Base-by-base conservation (phyloP, 2,113 vertebrate species). In the Oryctolagus cuniculus region DNA sequence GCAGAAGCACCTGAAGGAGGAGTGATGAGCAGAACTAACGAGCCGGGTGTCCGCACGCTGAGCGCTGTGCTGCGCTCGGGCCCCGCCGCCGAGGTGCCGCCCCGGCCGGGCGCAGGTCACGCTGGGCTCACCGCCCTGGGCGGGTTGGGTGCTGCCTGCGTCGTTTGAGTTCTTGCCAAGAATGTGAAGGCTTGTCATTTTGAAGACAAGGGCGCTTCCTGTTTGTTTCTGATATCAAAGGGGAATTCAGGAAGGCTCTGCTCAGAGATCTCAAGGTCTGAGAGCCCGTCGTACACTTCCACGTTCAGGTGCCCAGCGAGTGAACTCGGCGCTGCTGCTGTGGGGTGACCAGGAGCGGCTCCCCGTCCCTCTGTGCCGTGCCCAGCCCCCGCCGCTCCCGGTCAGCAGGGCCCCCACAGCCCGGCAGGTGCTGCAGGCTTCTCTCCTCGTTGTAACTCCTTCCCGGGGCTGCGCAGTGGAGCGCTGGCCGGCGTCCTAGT, bases 1-100 rank as follows among this genome's bases (percentile, higher is more conserved):
- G 63, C 15, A 53, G 3, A 16, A 0, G n/a, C 27, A 0, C 10
- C 16, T 16, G 1, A 13, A 19, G 74, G 24, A 25, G 21, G 22
- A 19, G 21, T 19, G 1, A 12, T 36, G 6, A 2, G 51, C 38
- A 44, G 1, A 21, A 38, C 36, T n/a, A 22, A 22, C 0, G 38
- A 72, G 72, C 1, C 64, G 5, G 66, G 3, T 11, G 19, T 36
- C 36, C 4, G 0, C 16, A 38, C 44, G 44, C 6, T 44, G 44
- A 44, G 44, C 44, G 44, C 44, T 44, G 44, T 6, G 44, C 44
- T 1, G 44, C 5, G 44, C 44, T 3, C 38, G 38, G 38, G 44
- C 44, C 44, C 44, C 6, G 44, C 44, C 44, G 44, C 44, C 6
- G 5, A 44, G 44, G 44, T 6, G 44, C 44, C 6, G 44, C 44